Percentiles rank a stretch among this genome's conserved stretches.
Conservation (phyloP, 2,113 vertebrate species). For the Etheostoma cragini region DNA sequence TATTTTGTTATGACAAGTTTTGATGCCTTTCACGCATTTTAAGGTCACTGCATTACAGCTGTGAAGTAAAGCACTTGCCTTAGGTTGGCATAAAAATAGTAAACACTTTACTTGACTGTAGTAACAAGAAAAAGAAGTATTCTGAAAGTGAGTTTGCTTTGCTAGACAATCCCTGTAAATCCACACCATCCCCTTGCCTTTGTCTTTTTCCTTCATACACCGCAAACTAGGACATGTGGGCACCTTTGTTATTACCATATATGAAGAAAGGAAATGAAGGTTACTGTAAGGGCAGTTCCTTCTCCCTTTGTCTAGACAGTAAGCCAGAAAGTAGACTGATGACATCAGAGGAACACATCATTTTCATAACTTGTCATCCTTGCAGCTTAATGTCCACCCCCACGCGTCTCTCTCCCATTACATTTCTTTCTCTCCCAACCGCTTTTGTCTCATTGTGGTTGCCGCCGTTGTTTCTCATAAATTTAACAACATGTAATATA, state of each 20-base stretch:
- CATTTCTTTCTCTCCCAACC: not conserved
- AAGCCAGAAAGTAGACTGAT: conserved; percentile 58
- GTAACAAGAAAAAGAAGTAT: conserved; percentile 4
- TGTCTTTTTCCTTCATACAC: conserved; percentile 14
- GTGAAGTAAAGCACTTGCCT: not conserved
- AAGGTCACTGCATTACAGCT: conserved; percentile 50
- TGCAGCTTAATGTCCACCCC: conserved; percentile 11
- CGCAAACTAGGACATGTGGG: conserved; percentile 43
- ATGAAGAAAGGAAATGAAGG: conserved; percentile 54
- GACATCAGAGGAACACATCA: conserved; percentile 46
- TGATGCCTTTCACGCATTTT: conserved; percentile 36
- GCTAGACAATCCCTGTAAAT: conserved; percentile 30
- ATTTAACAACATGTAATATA: conserved; percentile 38
- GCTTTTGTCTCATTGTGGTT: conserved; percentile 33
- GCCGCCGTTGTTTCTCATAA: conserved; percentile 31
- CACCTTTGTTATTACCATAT: conserved; percentile 32
- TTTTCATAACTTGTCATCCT: conserved; percentile 53
- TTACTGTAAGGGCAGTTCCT: conserved; percentile 51
- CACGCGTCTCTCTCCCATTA: not conserved
- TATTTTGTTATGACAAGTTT: conserved; percentile 35
- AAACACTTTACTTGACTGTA: conserved; percentile 27
- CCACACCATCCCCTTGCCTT: conserved; percentile 15
- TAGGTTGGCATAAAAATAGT: conserved; percentile 11
- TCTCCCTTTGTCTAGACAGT: conserved; percentile 60
- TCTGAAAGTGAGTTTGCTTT: conserved; percentile 26